Conservation (phyloP, 2,113 vertebrate species). For the Solenodon paradoxus region DNA sequence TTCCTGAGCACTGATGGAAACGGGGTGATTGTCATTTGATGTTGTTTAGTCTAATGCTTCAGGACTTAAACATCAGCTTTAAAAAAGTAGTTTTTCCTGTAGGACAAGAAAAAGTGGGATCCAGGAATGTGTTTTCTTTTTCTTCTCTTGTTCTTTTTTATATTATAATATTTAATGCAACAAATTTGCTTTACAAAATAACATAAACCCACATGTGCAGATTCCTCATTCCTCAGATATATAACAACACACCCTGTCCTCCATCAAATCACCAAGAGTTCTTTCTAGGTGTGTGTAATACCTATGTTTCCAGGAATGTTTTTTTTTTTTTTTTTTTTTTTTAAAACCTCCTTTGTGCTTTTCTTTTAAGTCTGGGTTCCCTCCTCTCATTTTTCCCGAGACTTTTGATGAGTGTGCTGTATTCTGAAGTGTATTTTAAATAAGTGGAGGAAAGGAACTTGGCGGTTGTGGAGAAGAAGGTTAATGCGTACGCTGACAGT, state of each 20-base stretch:
- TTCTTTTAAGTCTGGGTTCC: neutral
- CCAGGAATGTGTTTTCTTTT: neutral
- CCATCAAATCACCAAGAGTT: too few relatives aligned
- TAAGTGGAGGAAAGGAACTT: neutral
- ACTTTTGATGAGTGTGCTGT: neutral
- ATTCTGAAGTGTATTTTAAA: neutral
- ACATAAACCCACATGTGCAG: too few relatives aligned
- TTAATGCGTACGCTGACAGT: neutral
- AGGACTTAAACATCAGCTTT: neutral
- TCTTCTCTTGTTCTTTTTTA: too few relatives aligned
- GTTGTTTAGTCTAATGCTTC: neutral
- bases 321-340: neutral
- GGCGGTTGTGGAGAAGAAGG: neutral
- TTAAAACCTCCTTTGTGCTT: neutral
- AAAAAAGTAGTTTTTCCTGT: neutral
- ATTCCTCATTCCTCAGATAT: too few relatives aligned
- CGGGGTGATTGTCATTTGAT: neutral
- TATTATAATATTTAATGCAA: too few relatives aligned
- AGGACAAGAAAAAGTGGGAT: neutral
- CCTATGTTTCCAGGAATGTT: neutral
- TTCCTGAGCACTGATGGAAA: neutral
- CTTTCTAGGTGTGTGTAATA: too few relatives aligned
- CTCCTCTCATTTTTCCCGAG: neutral
- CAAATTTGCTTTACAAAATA: too few relatives aligned
- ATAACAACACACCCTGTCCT: too few relatives aligned